Base-by-base conservation (phyloP, 2,113 vertebrate genomes). In the Stegostoma tigrinum region DNA sequence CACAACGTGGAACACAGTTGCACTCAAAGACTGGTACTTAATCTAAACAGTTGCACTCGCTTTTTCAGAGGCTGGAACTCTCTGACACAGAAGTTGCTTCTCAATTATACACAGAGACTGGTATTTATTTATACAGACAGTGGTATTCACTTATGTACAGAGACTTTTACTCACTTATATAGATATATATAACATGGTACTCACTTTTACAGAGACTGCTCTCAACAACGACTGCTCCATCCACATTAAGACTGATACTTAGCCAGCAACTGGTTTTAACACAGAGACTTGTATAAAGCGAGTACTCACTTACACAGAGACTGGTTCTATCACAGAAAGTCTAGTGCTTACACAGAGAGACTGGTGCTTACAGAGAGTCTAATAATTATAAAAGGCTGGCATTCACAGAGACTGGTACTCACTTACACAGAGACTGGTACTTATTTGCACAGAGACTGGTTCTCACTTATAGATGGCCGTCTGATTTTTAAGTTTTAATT, bases 391-490 rank as follows among this genome's bases (percentile, higher is more conserved):
- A 75, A 75, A 75, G 72, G 72, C 30, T 75, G 72, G 30, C 72
- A 75, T 2, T 34, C 72, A 30, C 48, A 19, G 87, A 90, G 87
- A 90, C 87, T 90, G 55, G 86, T 89, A 55, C 86, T 61, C 45
- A 89, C 86, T 89, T 55, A 89, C 24, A 30, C 86, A 52, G 86
- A 52, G 86, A 89, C 86, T 55, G 45, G 55, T 90, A 90, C 55
- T 90, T 30, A 90, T 30, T 89, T 89, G 14, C 23, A 64, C 55
- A 64, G 83, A 86, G 42, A 86, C 83, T 86, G 34, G 10, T 19
- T 45, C 83, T 48, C 42, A 38, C 27, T 91, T 64, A 91, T 19
- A 91, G 38, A 61, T 34, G 55, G 52, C 14, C 27, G 17, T 61
- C 87, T 8, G 61, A 66, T 38, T 91, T 66, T 34, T 17, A 61